Base-by-base conservation (phyloP, 2,797 vertebrate species). In the Xerus rutilus region DNA sequence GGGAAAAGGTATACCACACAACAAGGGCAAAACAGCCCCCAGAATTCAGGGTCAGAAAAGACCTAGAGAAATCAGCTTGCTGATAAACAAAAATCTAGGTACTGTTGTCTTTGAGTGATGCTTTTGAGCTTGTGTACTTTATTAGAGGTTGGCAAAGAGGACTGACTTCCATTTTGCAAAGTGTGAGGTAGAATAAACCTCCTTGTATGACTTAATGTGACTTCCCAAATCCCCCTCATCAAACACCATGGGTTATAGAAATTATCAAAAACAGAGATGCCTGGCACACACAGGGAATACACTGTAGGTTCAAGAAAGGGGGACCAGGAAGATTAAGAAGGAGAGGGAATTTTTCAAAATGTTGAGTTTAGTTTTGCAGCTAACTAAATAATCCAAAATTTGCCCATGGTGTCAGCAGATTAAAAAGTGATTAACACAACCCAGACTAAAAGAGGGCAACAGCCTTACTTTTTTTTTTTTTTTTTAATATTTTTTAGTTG, bases 1-100 rank as follows among this genome's bases (percentile, higher is more conserved):
- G 88, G 94, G 93, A 87, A 97, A 97, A 98, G 97, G 95, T 1
- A 8, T 72, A 93, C 43, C 76, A 86, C 97, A 97, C 47, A 84
- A 43, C 72, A 97, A 88, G 96, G 79, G 97, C 64, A 98, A 98
- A 98, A 95, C 88, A 97, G 88, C 18, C 76, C 62, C n/a, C 32
- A 59, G 64, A 88, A 91, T 2, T 11, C 70, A 64, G 88, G 93
- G 93, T 76, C 65, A 90, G 97, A 96, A 93, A 97, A 97, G 91
- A 96, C 85, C 92, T 94, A 49, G 81, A 97, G 79, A 97, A 96
- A 97, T 97, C 94, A 97, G 49, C 43, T 96, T 91, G 35, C 25
- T 95, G 92, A 96, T 97, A 97, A 98, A 97, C 67, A 96, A 97
- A 91, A 52, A 77, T 43, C 91, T 88, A 57, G 47, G 70, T 35